Evolutionary conservation across 2,113 vertebrate species (phyloP), one percentile per base, ranked within the genome.

Genomic region (Thomomys bottae): DNA sequence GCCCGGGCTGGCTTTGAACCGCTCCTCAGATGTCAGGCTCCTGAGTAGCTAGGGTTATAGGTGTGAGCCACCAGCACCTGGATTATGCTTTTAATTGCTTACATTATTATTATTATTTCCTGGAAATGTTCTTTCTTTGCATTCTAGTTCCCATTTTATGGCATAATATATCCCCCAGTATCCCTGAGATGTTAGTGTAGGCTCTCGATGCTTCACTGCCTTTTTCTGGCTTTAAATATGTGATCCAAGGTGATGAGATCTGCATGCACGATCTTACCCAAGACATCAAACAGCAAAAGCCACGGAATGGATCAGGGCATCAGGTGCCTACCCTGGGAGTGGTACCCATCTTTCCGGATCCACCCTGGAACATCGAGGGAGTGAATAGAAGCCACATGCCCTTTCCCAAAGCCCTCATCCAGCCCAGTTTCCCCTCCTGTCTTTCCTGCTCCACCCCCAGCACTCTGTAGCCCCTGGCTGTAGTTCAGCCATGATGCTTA

Each of bases 291-390:
- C 23, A 28, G 20, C n/a, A 78, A 87, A 82, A 72, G 38, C 36
- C 40, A 2, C 63, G 14, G 61, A n/a, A 34, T n/a, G 21, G 20
- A 42, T 7, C 20, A 28, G 30, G 28, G 32, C 7, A 12, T 14
- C 5, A 2, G 1, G 57, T 6, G 28, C 24, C 61, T 9, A 11
- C 11, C 0, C n/a, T 0, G 9, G 63, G 57, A 26, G 45, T n/a
- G 8, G 0, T 11, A 36, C 34, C 72, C 14, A 11, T 42, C 28
- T 0, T 5, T 18, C 34, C 21, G 54, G 67, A n/a, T 2, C 42
- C 28, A 71, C n/a, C 24, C 26, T 23, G 38, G 15, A n/a, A 0
- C 20, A 2, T 7, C 6, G 18, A 64, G 15, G 49, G 34, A 75
- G 77, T 24, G 61, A 42, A 72, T 7, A 21, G 72, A 63, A 87